phyloP scores from a whole-genome alignment of 2,113 vertebrate species.

The Ciconia boyciana region DNA sequence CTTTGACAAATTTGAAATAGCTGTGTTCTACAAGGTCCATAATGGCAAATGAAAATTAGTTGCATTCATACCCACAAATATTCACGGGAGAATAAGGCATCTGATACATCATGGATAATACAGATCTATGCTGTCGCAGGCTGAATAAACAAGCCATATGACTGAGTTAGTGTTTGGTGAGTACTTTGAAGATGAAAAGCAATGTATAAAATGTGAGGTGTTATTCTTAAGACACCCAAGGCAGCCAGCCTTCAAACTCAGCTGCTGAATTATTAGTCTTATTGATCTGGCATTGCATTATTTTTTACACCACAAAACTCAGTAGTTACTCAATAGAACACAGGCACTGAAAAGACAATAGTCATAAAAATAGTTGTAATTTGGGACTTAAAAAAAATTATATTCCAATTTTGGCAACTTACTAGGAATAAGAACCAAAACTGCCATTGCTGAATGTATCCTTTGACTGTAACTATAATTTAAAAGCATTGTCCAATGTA shows the following conservation, averaged over 20 bases:
- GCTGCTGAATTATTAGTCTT: slow-evolving; percentile 42
- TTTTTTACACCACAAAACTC: not conserved
- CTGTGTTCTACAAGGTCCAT: not conserved
- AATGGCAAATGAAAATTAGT: not conserved
- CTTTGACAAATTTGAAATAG: slow-evolving; percentile 20
- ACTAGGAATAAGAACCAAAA: not conserved
- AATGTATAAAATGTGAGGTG: not conserved
- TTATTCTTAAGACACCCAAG: slow-evolving; percentile 17
- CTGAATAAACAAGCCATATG: not conserved
- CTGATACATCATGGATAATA: not conserved
- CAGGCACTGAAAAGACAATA: not conserved
- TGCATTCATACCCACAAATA: not conserved
- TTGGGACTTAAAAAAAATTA: slow-evolving; percentile 3
- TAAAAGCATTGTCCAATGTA: not conserved
- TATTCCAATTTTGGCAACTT: not conserved
- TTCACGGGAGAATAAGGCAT: not conserved
- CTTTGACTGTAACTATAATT: slow-evolving; percentile 47
- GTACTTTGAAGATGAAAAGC: slow-evolving; percentile 19
- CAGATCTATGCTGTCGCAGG: not conserved
- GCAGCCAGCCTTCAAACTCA: slow-evolving; percentile 31
- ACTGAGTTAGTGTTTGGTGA: not conserved
- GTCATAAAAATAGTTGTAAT: not conserved
- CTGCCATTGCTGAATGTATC: slow-evolving; percentile 8
- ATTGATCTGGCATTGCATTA: slow-evolving; percentile 39
- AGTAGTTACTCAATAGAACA: not conserved